A percentile compares a stretch with the other conserved stretches of the same genome.
Conservation (phyloP, 2,113 vertebrate genomes). For the Spheniscus mendiculus region DNA sequence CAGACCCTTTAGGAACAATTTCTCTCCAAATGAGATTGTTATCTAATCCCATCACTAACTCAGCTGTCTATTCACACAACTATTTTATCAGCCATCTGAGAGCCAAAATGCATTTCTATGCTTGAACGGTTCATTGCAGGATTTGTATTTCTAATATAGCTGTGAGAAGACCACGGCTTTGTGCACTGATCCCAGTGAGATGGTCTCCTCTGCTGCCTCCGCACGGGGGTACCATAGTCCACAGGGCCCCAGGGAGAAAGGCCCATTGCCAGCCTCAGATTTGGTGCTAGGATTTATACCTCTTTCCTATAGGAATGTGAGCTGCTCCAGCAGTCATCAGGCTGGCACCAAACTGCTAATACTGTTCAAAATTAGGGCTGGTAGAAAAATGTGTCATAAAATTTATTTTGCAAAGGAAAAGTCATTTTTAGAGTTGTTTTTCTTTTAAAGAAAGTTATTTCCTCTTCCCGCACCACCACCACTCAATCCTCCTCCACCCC, state of each 20-base stretch:
- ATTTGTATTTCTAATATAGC: neutral
- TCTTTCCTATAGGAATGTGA: neutral
- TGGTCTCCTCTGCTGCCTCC: neutral
- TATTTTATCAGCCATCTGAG: neutral
- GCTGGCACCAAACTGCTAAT: neutral
- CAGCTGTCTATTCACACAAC: neutral
- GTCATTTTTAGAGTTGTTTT: neutral
- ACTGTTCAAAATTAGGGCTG: neutral
- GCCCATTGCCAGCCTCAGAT: neutral
- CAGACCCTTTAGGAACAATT: neutral
- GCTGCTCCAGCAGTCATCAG: neutral
- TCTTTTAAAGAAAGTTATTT: neutral
- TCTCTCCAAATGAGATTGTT: neutral
- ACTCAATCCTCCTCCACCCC: neutral
- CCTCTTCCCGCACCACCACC: neutral
- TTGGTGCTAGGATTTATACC: neutral
- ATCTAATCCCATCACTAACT: neutral
- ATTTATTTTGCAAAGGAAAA: constrained; percentile 2
- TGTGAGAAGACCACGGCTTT: neutral
- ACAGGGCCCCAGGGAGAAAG: neutral
- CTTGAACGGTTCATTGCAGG: neutral
- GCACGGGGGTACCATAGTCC: neutral
- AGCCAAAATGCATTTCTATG: neutral
- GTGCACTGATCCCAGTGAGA: neutral
- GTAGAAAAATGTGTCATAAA: neutral